A percentile compares a stretch with the other conserved stretches of the same genome.
Evolutionary conservation across 2,113 vertebrate genomes (phyloP).

Genomic region (mouse (Mus musculus)): GRCm39 chr9:85598001-85598500

Average conservation of each 20-base stretch:
- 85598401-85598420: background rate
- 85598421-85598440: background rate
- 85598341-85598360: background rate
- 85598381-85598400: background rate
- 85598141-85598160: background rate
- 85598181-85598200: background rate
- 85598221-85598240: background rate
- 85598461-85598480: background rate
- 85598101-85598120: background rate
- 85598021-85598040: slow-evolving; percentile 12
- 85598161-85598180: background rate
- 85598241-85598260: background rate
- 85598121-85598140: background rate
- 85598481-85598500: background rate
- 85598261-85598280: slow-evolving; percentile 7
- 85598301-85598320: slow-evolving; percentile 23
- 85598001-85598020: slow-evolving; percentile 22
- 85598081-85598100: background rate
- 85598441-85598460: background rate
- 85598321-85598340: background rate
- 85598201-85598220: background rate
- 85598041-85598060: slow-evolving; percentile 23
- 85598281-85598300: background rate
- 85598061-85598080: background rate
- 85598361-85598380: background rate